phyloP scores from a whole-genome alignment of 2,888 invertebrate genomes.

The Orthosia cruda region DNA sequence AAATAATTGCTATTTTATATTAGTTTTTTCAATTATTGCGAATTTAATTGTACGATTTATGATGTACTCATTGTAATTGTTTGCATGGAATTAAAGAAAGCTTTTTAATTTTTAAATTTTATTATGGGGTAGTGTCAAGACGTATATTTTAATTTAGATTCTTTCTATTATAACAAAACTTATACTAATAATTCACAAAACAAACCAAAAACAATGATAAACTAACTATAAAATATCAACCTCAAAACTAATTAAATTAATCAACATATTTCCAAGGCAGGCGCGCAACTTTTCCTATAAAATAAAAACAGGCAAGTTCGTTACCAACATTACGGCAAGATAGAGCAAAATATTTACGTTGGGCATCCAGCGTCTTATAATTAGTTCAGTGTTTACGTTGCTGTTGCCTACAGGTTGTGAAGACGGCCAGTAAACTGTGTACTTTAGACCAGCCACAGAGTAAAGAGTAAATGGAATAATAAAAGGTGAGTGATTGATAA shows the following conservation, averaged over 20 bases:
- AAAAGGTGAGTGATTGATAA: neutral
- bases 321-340: slow-evolving; percentile 51
- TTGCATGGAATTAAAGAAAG: too few relatives aligned
- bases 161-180: neutral
- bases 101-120: too few relatives aligned
- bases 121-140: too few relatives aligned
- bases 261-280: slow-evolving; percentile 59
- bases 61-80: too few relatives aligned
- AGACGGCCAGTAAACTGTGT: slow-evolving; percentile 67
- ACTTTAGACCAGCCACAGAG: slow-evolving; percentile 51
- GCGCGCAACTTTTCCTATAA: slow-evolving; percentile 61
- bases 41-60: too few relatives aligned
- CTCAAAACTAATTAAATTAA: slow-evolving; percentile 56
- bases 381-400: slow-evolving; percentile 82
- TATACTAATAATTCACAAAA: slow-evolving; percentile 16
- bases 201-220: slow-evolving; percentile 25
- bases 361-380: slow-evolving; percentile 78
- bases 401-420: slow-evolving; percentile 58
- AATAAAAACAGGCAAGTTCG: slow-evolving; percentile 61
- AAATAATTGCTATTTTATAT: too few relatives aligned
- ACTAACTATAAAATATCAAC: slow-evolving; percentile 52
- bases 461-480: slow-evolving; percentile 3
- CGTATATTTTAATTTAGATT: neutral
- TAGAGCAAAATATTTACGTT: slow-evolving; percentile 75
- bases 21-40: too few relatives aligned